Conservation (phyloP, 30 jellyfish, hydroid and myxozoan genomes). For the Aurelia aurita complex sp. Pacific region DNA sequence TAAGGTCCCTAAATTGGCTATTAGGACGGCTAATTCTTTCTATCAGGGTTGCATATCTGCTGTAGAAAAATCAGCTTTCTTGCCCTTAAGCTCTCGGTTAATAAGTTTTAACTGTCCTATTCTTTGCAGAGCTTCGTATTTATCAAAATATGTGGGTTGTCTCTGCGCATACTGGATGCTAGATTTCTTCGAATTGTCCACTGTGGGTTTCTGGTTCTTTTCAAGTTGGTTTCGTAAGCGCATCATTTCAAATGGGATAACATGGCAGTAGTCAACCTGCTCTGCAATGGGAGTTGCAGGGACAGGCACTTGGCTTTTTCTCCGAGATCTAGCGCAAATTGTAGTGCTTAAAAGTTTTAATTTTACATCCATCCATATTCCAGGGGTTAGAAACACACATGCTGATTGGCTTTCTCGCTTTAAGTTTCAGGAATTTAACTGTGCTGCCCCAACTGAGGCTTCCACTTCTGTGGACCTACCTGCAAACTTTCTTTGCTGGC, state of each 20-base stretch:
- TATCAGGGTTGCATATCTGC: too few species aligned
- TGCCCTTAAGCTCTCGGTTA: too few species aligned
- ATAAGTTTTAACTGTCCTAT: too few species aligned
- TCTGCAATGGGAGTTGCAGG: neutral
- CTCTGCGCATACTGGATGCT: too few species aligned
- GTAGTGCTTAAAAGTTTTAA: neutral
- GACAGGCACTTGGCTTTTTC: neutral
- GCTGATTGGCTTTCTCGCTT: slow-evolving; percentile 17
- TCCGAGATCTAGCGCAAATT: neutral
- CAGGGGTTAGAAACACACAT: neutral
- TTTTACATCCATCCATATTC: neutral
- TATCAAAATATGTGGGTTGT: too few species aligned
- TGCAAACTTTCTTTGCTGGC: neutral
- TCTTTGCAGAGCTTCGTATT: too few species aligned
- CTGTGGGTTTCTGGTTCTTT: too few species aligned
- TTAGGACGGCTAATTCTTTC: too few species aligned
- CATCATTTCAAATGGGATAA: neutral
- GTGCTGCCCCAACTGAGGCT: neutral
- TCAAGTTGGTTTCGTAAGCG: neutral
- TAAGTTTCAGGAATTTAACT: slow-evolving; percentile 1
- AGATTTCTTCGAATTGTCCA: too few species aligned
- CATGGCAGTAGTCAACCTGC: neutral
- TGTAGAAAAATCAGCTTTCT: too few species aligned
- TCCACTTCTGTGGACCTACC: neutral
- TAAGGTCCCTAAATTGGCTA: too few species aligned